phyloP scores from a whole-genome alignment of 2,888 invertebrate species.

The Andrena bucephala region DNA sequence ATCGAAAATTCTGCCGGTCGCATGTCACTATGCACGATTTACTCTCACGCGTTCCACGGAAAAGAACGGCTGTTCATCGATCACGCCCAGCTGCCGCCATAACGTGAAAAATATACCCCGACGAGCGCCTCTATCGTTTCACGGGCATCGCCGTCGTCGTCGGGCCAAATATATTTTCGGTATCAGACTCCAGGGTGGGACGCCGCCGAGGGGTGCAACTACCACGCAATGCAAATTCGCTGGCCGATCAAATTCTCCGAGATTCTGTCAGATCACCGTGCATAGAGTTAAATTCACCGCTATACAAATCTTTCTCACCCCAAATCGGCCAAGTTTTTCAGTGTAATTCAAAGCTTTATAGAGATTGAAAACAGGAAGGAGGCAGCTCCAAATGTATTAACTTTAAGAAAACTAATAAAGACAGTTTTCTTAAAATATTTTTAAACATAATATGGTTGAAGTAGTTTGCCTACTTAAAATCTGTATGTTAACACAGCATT shows the following conservation, averaged over 20 bases:
- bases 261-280: constrained; percentile 6
- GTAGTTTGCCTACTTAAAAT: too few species aligned
- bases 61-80: constrained; percentile 64
- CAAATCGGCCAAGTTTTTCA: too few species aligned
- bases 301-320: not conserved
- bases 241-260: constrained; percentile 37
- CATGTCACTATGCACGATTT: constrained; percentile 8
- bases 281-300: constrained; percentile 16
- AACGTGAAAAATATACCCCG: constrained; percentile 67
- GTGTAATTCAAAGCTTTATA: too few species aligned
- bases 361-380: too few species aligned
- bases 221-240: constrained; percentile 28
- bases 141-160: constrained; percentile 19
- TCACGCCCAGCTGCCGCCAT: constrained; percentile 67
- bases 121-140: constrained; percentile 44
- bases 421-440: too few species aligned
- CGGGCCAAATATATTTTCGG: constrained; percentile 54
- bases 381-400: too few species aligned
- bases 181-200: constrained; percentile 39
- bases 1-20: constrained; percentile 11
- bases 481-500: too few species aligned
- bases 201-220: constrained; percentile 16
- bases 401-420: too few species aligned
- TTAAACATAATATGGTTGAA: too few species aligned
- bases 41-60: constrained; percentile 35